phyloP scores from a whole-genome alignment of 2,113 vertebrate species.

The Albula glossodonta region DNA sequence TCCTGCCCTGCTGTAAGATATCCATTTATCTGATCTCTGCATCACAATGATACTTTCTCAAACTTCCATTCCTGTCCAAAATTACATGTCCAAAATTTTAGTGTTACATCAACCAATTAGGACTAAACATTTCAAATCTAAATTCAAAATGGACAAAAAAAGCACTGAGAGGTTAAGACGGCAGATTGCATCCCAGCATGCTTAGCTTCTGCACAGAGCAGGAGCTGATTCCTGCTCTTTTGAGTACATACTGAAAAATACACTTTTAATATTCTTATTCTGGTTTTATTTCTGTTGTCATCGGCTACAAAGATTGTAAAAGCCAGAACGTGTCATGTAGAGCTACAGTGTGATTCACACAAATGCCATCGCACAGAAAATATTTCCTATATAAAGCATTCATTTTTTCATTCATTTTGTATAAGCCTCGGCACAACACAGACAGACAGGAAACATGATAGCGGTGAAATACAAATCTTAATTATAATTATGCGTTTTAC shows the following conservation, averaged over 20 bases:
- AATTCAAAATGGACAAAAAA: too few species aligned
- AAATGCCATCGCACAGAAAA: neutral
- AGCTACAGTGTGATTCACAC: neutral
- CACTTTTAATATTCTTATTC: neutral
- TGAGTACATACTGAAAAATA: neutral
- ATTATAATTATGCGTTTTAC: conserved; percentile 26
- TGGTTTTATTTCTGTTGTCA: neutral
- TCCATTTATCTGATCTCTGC: neutral
- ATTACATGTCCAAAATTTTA: too few species aligned
- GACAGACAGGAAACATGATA: conserved; percentile 28
- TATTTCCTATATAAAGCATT: neutral
- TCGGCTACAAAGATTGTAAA: neutral
- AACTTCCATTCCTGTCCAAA: neutral
- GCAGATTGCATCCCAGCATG: too few species aligned
- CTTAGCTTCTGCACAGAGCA: too few species aligned
- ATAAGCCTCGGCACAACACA: conserved; percentile 32
- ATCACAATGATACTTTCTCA: neutral
- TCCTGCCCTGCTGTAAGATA: neutral
- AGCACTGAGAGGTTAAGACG: too few species aligned
- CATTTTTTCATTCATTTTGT: conserved; percentile 32
- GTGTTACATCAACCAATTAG: too few species aligned
- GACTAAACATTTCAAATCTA: too few species aligned
- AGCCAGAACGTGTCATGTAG: neutral
- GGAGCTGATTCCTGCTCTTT: too few species aligned
- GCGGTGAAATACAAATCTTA: conserved; percentile 39